A percentile compares a stretch with the other conserved stretches of the same genome.
These are phyloP conservation scores for Eira barbara DNA, from an alignment of 2,113 vertebrate species.

Conservation along the genomic window DNA sequence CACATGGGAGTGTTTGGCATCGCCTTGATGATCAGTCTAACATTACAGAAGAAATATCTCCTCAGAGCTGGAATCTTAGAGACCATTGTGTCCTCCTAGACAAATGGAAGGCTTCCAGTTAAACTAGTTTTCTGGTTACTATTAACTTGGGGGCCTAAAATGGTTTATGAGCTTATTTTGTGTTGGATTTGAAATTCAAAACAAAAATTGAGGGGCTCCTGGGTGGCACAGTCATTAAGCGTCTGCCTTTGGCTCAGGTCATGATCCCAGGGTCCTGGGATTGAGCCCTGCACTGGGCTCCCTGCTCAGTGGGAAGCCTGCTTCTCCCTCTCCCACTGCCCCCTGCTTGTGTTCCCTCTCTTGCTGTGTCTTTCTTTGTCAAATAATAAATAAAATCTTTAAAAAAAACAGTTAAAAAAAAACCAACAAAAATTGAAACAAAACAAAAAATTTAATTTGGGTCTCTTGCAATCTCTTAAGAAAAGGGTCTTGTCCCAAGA, in stretches of 20 bases:
- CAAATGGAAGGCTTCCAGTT: background rate
- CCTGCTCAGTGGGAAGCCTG: no score
- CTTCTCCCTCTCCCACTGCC: no score
- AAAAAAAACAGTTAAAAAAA: no score
- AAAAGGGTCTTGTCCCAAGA: background rate
- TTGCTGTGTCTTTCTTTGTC: no score
- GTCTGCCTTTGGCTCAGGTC: no score
- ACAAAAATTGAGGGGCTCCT: background rate
- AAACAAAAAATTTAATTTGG: background rate
- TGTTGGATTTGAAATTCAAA: slow-evolving; percentile 5
- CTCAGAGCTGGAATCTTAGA: background rate
- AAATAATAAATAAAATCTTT: no score
- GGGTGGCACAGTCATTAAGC: no score
- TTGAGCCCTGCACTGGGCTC: no score
- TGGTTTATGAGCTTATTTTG: background rate
- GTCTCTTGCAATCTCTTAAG: background rate
- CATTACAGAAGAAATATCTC: background rate
- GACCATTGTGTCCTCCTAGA: background rate
- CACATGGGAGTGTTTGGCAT: background rate
- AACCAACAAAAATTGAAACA: background rate
- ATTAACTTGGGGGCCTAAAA: background rate
- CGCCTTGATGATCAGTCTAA: background rate
- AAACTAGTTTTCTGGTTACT: background rate
- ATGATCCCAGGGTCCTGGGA: no score
- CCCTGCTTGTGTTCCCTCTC: no score